Conservation (phyloP, 2,797 vertebrate species). For the Platyrinchus mystaceus region DNA sequence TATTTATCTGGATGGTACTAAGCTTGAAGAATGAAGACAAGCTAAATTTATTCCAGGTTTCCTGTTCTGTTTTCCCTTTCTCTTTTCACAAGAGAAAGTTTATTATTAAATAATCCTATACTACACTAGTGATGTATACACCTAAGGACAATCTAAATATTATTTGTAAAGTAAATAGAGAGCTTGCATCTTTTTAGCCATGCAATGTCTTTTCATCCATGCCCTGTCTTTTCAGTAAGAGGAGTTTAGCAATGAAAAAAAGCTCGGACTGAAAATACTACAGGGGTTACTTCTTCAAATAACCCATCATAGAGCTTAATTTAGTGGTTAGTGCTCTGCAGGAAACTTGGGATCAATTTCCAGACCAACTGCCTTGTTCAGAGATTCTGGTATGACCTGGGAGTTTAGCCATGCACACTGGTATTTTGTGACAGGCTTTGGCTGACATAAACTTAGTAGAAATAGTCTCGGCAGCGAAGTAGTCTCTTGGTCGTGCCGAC, state of each 20-base stretch:
- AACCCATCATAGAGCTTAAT: background rate
- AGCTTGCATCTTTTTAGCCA: background rate
- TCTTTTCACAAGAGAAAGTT: background rate
- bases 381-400: conserved; percentile 30
- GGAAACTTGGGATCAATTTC: conserved; percentile 45
- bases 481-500: accelerated
- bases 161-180: background rate
- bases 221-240: background rate
- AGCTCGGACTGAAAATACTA: background rate
- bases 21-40: conserved; percentile 50
- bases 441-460: background rate
- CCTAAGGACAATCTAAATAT: background rate
- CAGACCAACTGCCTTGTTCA: background rate
- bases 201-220: background rate
- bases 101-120: background rate
- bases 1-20: conserved; percentile 38
- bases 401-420: background rate
- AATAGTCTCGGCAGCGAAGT: background rate
- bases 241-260: background rate
- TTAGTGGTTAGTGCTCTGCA: conserved; percentile 27
- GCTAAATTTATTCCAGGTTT: conserved; percentile 66
- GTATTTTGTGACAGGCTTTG: background rate
- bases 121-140: accelerated
- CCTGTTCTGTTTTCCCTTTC: conserved; percentile 43
- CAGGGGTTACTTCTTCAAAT: background rate